These are phyloP conservation scores for Coregonus sp. DNA, from an alignment of 2,797 vertebrate genomes.

Conservation along the genomic window DNA sequence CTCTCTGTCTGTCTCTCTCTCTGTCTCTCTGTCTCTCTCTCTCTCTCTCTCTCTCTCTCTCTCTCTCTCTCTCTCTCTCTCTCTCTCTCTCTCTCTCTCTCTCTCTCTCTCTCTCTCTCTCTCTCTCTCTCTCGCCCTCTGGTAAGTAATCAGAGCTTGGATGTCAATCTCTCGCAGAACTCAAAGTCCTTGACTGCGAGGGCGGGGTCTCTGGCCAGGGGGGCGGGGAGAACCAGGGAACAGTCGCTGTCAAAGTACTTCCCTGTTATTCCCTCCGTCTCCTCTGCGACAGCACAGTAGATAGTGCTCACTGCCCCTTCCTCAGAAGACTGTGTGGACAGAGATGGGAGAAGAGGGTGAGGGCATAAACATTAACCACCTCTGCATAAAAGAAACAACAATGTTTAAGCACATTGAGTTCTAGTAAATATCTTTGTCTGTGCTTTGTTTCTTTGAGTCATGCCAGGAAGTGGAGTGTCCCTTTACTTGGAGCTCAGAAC, in stretches of 20 bases:
- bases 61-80: slow-evolving; percentile 19
- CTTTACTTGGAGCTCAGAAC: too few species aligned
- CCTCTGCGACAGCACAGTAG: slow-evolving; percentile 83
- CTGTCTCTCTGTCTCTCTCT: slow-evolving; percentile 21
- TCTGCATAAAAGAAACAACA: too few species aligned
- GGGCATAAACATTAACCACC: not conserved
- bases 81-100: not conserved
- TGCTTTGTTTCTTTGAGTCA: too few species aligned
- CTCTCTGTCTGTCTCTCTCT: not conserved
- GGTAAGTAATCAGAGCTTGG: slow-evolving; percentile 53
- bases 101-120: slow-evolving; percentile 21
- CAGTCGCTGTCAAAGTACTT: slow-evolving; percentile 86
- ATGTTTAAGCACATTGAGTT: too few species aligned
- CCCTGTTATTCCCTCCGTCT: slow-evolving; percentile 79
- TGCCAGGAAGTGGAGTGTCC: too few species aligned
- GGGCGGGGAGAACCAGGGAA: slow-evolving; percentile 69
- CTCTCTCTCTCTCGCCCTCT: too few species aligned
- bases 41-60: slow-evolving; percentile 22
- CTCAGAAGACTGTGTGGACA: slow-evolving; percentile 69
- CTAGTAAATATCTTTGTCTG: too few species aligned
- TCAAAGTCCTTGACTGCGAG: slow-evolving; percentile 82
- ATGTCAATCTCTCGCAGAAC: slow-evolving; percentile 75
- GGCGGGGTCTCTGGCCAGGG: slow-evolving; percentile 67
- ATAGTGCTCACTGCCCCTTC: slow-evolving; percentile 81
- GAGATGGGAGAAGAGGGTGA: not conserved